phyloP scores from a whole-genome alignment of 2,888 invertebrate genomes.

The Eupsilia transversa region DNA sequence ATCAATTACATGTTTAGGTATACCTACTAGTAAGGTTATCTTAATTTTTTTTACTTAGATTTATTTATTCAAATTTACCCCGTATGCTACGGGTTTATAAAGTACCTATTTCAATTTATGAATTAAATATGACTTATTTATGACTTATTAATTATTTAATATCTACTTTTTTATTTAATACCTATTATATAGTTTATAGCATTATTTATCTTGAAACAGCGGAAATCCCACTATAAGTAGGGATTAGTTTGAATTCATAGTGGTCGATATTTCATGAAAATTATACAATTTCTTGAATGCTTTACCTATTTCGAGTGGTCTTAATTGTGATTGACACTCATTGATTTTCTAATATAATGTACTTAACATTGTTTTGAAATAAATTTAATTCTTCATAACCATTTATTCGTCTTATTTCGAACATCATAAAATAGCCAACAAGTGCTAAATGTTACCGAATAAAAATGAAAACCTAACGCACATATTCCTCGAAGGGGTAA shows the following conservation, averaged over 20 bases:
- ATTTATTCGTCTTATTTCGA: neutral
- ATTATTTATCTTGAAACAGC: neutral
- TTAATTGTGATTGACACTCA: neutral
- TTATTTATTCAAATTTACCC: neutral
- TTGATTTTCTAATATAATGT: slow-evolving; percentile 1
- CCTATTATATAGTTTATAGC: slow-evolving; percentile 6
- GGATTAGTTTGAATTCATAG: neutral
- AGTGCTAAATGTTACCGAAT: neutral
- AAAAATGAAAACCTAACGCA: neutral
- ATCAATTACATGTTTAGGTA: neutral
- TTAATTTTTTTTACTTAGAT: neutral
- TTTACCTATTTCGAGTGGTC: neutral
- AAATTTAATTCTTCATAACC: neutral
- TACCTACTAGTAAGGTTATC: neutral
- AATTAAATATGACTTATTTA: neutral
- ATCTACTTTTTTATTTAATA: slow-evolving; percentile 7
- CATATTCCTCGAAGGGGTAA: neutral
- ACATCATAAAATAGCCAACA: neutral
- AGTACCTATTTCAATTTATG: slow-evolving; percentile 11
- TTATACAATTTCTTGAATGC: neutral
- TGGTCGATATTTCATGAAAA: neutral
- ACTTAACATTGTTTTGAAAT: neutral
- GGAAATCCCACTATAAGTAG: neutral
- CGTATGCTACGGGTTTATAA: neutral
- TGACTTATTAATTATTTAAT: too few species aligned